Conservation (phyloP, 2,888 invertebrate genomes). For the Podabrus alpinus region DNA sequence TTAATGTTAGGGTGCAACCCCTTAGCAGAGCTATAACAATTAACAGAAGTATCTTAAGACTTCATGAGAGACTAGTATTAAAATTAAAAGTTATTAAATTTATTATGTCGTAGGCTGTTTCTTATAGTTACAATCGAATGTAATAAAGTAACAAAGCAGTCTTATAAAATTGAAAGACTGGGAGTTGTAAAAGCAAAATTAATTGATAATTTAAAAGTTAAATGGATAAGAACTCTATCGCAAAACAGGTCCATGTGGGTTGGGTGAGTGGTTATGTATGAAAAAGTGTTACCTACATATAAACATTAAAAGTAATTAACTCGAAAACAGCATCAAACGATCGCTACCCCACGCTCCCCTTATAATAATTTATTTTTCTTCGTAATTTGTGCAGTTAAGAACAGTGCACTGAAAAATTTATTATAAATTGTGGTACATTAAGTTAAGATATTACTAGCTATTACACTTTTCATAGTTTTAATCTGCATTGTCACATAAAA, state of each 20-base stretch:
- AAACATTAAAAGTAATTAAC: background rate
- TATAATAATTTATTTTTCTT: background rate
- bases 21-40: slow-evolving; percentile 22
- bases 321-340: background rate
- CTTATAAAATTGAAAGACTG: background rate
- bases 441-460: background rate
- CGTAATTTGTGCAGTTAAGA: background rate
- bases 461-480: background rate
- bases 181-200: background rate
- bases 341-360: background rate
- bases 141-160: background rate
- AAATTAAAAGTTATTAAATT: slow-evolving; percentile 20
- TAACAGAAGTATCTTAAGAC: slow-evolving; percentile 22
- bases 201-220: background rate
- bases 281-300: background rate
- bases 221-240: background rate
- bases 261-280: background rate
- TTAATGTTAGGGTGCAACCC: slow-evolving; percentile 30
- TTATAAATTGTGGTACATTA: background rate
- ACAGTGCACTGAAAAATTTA: background rate
- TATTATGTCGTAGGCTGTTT: background rate
- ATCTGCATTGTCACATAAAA: background rate
- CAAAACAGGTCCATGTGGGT: background rate
- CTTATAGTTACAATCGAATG: background rate
- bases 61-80: slow-evolving; percentile 1